A percentile compares a stretch with the other conserved stretches of the same genome.
phyloP scores from a whole-genome alignment of 92 coral and sea anemone species.

The Ricordea florida region DNA sequence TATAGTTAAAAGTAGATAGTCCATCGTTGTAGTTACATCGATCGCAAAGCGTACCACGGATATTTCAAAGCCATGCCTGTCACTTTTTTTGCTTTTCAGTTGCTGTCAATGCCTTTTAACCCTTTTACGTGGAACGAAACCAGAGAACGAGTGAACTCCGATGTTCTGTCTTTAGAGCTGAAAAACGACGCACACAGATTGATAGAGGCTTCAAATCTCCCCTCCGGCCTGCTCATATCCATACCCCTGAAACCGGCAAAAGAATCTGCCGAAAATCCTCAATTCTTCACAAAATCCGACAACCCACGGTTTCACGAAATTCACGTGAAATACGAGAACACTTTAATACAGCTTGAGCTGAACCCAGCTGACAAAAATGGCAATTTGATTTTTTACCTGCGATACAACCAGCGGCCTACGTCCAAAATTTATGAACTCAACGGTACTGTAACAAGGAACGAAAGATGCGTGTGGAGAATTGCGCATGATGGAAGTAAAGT shows the following conservation, averaged over 20 bases:
- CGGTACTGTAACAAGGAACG: constrained; percentile 22
- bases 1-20: too few relatives aligned
- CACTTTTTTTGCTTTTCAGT: constrained; percentile 28
- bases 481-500: neutral
- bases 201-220: constrained; percentile 44
- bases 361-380: neutral
- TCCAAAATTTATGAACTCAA: constrained; percentile 23
- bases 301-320: constrained; percentile 25
- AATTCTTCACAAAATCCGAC: constrained; percentile 23
- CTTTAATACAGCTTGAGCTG: constrained; percentile 26
- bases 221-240: constrained; percentile 26
- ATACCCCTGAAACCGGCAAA: constrained; percentile 33
- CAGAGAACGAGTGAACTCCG: constrained; percentile 35
- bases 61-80: too few relatives aligned
- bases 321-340: constrained; percentile 22
- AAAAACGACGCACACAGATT: constrained; percentile 32
- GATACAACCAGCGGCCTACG: constrained; percentile 46
- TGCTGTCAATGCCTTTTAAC: constrained; percentile 44
- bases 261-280: neutral
- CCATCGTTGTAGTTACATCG: too few relatives aligned
- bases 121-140: constrained; percentile 68
- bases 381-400: constrained; percentile 13
- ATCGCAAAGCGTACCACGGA: too few relatives aligned
- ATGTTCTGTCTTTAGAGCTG: constrained; percentile 42
- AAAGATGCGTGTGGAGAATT: constrained; percentile 4